Base-by-base conservation (phyloP, 2,113 vertebrate genomes). In the Podarcis muralis region DNA sequence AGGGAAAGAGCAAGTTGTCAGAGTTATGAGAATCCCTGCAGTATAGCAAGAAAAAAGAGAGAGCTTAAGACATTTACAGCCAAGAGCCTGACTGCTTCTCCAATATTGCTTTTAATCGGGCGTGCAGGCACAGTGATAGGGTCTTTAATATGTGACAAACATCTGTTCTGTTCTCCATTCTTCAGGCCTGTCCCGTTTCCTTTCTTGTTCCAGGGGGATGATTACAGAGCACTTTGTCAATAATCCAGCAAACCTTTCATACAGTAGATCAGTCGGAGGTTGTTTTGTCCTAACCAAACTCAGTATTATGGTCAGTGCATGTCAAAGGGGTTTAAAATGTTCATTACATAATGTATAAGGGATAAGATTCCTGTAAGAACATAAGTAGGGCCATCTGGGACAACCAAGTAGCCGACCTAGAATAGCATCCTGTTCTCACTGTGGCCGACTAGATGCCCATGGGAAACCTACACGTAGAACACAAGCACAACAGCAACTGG, bases 101-200 rank as follows among this genome's bases (percentile, higher is more conserved):
- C 79, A 48, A 80, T 62, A 89, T 66, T 87, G 91, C 92, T 89
- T 93, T 84, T 91, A 92, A 93, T 94, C 53, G n/a, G 90, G 87
- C 35, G 4, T 92, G 92, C 90, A 88, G 0, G 79, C 78, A 83
- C 48, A 84, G 66, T 59, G 89, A 93, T 92, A 87, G 91, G 84
- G 81, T 92, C 93, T 93, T 90, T 91, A 88, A 83, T 93, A 88
- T 13, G 90, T 94, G 93, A 91, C 92, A 93, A 91, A 90, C 83
- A 85, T 85, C 91, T 87, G 91, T 86, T 88, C 90, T 23, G 72
- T 75, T 89, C 86, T 87, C 81, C 68, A 30, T 91, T 89, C 91
- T 86, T 94, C 91, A 93, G 80, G 35, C 86, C 81, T 93, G 89
- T 89, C 92, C 83, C 7, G 53, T 91, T 92, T 90, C 90, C 84